Conservation (phyloP, 1,140 invertebrate genomes). For the Nebria ingens region DNA sequence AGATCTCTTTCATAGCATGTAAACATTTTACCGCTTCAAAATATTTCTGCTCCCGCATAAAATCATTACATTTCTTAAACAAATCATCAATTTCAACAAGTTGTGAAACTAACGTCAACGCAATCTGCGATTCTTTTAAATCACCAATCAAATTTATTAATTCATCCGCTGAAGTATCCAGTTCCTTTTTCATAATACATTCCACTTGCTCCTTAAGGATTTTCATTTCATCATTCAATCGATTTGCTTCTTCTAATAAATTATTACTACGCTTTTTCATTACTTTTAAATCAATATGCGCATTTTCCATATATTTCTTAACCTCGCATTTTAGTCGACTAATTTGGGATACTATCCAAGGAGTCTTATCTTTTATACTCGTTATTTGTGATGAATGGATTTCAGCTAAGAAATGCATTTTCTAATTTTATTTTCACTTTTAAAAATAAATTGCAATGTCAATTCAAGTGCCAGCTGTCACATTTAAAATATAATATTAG, state of each 20-base stretch:
- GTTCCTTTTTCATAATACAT: constrained; percentile 43
- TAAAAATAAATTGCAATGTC: neutral
- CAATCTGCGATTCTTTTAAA: constrained; percentile 40
- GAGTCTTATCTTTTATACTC: constrained; percentile 39
- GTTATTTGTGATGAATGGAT: constrained; percentile 29
- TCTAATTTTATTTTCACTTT: neutral
- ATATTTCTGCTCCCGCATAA: constrained; percentile 35
- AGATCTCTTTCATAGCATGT: constrained; percentile 35
- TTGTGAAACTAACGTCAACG: constrained; percentile 39
- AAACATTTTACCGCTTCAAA: constrained; percentile 39
- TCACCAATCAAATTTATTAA: constrained; percentile 41
- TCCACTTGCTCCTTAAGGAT: constrained; percentile 41
- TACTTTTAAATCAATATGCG: constrained; percentile 41
- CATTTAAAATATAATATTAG: neutral
- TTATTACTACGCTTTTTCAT: constrained; percentile 39
- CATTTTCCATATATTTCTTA: constrained; percentile 40
- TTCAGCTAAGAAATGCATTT: constrained; percentile 24
- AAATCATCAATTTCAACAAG: constrained; percentile 41
- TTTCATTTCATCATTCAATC: constrained; percentile 38
- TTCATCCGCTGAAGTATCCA: constrained; percentile 42
- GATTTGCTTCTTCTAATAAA: constrained; percentile 37
- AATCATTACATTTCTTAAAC: constrained; percentile 38
- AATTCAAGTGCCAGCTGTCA: neutral
- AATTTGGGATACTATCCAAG: constrained; percentile 42
- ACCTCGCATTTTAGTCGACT: constrained; percentile 43